Conservation (phyloP, 2,113 vertebrate genomes). For the human (Homo sapiens) region GRCh38 chr22:48580501-48581000, state of each 20-base stretch:
- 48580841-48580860: no score
- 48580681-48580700: not conserved
- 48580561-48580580: no score
- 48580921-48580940: not conserved
- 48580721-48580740: not conserved
- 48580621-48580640: accelerated
- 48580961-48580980: not conserved
- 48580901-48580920: not conserved
- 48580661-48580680: not conserved
- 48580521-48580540: accelerated
- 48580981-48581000: not conserved
- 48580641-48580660: accelerated
- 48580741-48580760: not conserved
- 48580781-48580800: not conserved
- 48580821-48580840: not conserved
- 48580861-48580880: no score
- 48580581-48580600: accelerated
- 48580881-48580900: not conserved
- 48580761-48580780: not conserved
- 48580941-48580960: not conserved
- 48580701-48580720: not conserved
- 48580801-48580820: accelerated
- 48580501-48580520: accelerated
- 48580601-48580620: accelerated
- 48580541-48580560: accelerated